Conservation (phyloP, 2,113 vertebrate species). For the Alethe castanea region DNA sequence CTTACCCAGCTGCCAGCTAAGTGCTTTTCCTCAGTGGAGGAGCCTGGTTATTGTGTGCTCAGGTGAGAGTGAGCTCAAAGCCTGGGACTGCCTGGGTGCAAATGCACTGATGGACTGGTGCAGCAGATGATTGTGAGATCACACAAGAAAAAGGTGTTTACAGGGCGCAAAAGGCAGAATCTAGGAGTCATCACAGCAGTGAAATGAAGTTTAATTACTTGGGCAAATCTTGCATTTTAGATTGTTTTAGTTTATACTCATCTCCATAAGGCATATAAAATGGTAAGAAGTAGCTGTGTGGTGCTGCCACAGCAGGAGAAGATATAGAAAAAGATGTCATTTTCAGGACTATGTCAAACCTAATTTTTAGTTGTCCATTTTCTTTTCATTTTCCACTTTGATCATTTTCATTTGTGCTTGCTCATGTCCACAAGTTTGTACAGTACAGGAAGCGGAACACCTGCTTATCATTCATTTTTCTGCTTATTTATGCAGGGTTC, state of each 20-base stretch:
- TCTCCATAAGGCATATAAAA: background rate
- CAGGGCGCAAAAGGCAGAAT: background rate
- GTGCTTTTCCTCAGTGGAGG: background rate
- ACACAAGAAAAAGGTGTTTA: background rate
- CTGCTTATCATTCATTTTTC: background rate
- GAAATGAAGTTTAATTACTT: background rate
- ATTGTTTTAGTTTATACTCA: background rate
- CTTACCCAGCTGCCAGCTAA: background rate
- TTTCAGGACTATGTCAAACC: background rate
- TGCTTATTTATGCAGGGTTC: background rate
- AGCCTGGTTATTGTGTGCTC: background rate
- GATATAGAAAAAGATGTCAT: background rate
- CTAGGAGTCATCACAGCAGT: background rate
- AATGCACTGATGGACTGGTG: background rate
- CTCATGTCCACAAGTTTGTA: background rate
- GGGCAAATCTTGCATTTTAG: background rate
- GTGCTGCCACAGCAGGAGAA: background rate
- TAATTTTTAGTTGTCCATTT: background rate
- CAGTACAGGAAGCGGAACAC: background rate
- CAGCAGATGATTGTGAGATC: rapidly evolving
- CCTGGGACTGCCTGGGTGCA: background rate
- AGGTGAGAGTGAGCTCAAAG: background rate
- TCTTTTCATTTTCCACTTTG: background rate
- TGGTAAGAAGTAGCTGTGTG: background rate
- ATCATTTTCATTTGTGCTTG: background rate